Evolutionary conservation across 2,797 vertebrate genomes (phyloP).

Genomic region (Sebastes steindachneri): DNA sequence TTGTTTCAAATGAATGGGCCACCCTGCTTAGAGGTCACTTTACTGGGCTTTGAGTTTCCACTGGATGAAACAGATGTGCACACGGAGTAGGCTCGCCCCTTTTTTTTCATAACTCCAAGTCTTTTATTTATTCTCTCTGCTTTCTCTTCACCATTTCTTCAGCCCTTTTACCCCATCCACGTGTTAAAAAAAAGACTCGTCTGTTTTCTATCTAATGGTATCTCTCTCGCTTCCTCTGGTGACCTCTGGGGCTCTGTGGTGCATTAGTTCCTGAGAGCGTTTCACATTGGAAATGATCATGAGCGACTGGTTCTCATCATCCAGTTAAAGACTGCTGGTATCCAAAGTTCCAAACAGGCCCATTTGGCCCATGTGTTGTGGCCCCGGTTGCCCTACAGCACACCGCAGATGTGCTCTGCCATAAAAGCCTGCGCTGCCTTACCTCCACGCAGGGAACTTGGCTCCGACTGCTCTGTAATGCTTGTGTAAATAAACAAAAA

Average conservation of each 20-base stretch:
- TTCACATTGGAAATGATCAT: conserved; percentile 67
- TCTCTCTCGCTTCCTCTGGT: conserved; percentile 42
- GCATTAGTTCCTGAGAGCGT: conserved; percentile 63
- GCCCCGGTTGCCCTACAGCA: conserved; percentile 74
- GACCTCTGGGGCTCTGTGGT: conserved; percentile 62
- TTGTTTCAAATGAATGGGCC: conserved; percentile 63
- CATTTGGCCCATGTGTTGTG: conserved; percentile 74
- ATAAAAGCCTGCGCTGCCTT: conserved; percentile 72
- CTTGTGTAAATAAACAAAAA: conserved; percentile 80
- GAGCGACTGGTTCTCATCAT: conserved; percentile 81
- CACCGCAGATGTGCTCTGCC: conserved; percentile 75
- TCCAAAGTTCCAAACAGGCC: conserved; percentile 71
- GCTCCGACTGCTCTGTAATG: conserved; percentile 68
- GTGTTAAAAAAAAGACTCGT: conserved; percentile 12
- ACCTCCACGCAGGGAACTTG: conserved; percentile 75
- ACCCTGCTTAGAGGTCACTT: conserved; percentile 59
- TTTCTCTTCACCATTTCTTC: conserved; percentile 35
- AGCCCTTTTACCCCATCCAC: conserved; percentile 1
- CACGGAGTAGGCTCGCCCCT: conserved; percentile 21
- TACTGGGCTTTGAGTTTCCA: conserved; percentile 58
- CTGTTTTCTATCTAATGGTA: conserved; percentile 57
- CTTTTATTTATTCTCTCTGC: conserved; percentile 33
- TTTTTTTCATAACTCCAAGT: conserved; percentile 36
- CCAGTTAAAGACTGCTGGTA: conserved; percentile 66
- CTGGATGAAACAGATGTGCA: conserved; percentile 64